Evolutionary conservation across 2,113 vertebrate genomes (phyloP).

Genomic region (Podilymbus podiceps): DNA sequence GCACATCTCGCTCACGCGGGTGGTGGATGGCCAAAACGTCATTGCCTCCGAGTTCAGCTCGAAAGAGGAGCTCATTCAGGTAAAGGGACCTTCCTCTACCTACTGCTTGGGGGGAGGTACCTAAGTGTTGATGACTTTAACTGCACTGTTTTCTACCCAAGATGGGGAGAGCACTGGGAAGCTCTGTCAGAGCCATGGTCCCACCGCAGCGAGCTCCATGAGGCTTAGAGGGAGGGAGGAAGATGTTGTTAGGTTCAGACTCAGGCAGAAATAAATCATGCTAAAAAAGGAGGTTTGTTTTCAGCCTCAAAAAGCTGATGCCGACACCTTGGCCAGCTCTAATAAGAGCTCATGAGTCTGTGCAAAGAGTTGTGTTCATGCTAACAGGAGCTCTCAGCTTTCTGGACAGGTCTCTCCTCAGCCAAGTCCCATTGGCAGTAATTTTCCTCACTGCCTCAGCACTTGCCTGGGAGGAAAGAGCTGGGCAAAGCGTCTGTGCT

Average conservation of each 20-base stretch:
- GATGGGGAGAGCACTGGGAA: background rate
- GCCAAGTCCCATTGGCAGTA: background rate
- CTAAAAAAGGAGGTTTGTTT: background rate
- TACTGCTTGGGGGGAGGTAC: background rate
- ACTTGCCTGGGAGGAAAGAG: background rate
- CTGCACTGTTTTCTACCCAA: background rate
- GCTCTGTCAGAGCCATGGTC: background rate
- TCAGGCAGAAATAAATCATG: background rate
- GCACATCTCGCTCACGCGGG: slow-evolving; percentile 79
- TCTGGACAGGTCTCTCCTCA: background rate
- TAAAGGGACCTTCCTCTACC: background rate
- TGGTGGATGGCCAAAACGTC: slow-evolving; percentile 78
- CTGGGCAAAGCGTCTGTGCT: background rate
- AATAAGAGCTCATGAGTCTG: background rate
- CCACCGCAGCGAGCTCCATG: background rate
- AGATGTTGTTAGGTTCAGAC: background rate
- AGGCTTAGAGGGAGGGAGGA: background rate
- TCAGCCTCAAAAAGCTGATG: background rate
- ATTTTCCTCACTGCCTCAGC: background rate
- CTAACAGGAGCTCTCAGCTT: background rate
- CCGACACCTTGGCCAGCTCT: background rate
- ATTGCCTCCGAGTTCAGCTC: slow-evolving; percentile 83
- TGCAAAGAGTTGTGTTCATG: background rate
- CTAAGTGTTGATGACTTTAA: background rate
- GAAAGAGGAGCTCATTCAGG: slow-evolving; percentile 88